Conservation (phyloP, 2,113 vertebrate species). For the Phalacrocorax aristotelis region DNA sequence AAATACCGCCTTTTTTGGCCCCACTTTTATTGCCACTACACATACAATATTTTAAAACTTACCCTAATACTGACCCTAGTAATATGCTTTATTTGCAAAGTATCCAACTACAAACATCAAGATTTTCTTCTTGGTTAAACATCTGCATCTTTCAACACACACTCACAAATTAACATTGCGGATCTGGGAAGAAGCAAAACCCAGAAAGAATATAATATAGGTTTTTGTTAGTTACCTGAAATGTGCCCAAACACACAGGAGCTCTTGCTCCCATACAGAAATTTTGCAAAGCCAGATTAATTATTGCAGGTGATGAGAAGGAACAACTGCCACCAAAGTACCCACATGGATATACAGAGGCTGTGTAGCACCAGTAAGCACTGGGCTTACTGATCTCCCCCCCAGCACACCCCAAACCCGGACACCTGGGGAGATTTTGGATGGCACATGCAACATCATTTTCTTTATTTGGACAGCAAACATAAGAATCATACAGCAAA, state of each 20-base stretch:
- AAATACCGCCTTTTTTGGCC: background rate
- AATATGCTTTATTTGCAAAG: background rate
- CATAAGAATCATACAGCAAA: rapidly evolving
- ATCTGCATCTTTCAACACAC: background rate
- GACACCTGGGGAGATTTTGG: background rate
- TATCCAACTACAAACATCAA: background rate
- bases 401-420: background rate
- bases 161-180: background rate
- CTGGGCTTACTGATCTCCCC: background rate
- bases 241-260: background rate
- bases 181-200: background rate
- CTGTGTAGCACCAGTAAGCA: background rate
- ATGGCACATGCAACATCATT: rapidly evolving
- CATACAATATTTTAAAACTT: background rate
- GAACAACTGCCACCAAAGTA: background rate
- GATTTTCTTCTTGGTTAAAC: background rate
- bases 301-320: background rate
- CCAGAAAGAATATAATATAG: background rate
- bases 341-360: background rate
- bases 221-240: background rate
- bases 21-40: background rate
- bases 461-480: background rate
- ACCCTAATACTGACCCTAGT: background rate
- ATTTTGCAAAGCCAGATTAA: background rate
- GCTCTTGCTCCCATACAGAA: background rate